These are phyloP conservation scores for Cladopsammia gracilis DNA, from an alignment of 64 coral and sea anemone genomes.

Conservation along the genomic window DNA sequence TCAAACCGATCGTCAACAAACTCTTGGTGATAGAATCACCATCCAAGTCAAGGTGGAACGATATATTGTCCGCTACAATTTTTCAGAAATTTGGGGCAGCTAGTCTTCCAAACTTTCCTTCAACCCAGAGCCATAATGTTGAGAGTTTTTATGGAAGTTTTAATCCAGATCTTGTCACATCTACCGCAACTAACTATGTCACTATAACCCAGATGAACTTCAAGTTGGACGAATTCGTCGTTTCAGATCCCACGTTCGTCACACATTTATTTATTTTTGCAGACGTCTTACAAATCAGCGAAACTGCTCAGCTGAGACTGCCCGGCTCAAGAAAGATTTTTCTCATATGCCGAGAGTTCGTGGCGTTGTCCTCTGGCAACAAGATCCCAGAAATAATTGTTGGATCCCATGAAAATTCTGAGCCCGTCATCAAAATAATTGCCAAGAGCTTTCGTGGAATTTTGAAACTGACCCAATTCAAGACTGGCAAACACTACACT, in stretches of 20 bases:
- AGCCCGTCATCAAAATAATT: conserved; percentile 54
- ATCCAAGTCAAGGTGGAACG: conserved; percentile 10
- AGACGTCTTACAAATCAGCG: conserved; percentile 48
- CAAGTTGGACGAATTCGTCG: conserved; percentile 29
- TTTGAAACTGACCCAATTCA: conserved; percentile 61
- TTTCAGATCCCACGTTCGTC: conserved; percentile 58
- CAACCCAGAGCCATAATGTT: neutral
- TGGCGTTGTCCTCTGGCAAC: conserved; percentile 43
- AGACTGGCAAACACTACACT: conserved; percentile 39
- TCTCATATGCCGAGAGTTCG: conserved; percentile 58
- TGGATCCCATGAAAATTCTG: conserved; percentile 40
- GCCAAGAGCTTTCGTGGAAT: conserved; percentile 52
- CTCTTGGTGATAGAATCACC: neutral
- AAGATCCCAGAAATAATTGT: conserved; percentile 51
- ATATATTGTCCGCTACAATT: conserved; percentile 22
- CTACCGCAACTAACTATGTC: conserved; percentile 60
- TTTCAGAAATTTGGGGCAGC: conserved; percentile 66
- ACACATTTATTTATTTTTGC: conserved; percentile 67
- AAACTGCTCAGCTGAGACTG: conserved; percentile 25
- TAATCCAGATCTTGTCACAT: conserved; percentile 65
- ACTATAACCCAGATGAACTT: conserved; percentile 60
- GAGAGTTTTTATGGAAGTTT: conserved; percentile 51
- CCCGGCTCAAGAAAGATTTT: conserved; percentile 50
- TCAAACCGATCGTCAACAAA: conserved; percentile 59
- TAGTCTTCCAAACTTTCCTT: conserved; percentile 33